A percentile compares a stretch with the other conserved stretches of the same genome.
These are phyloP conservation scores for Mystacides longicornis DNA, from an alignment of 2,888 invertebrate species.

Conservation along the genomic window DNA sequence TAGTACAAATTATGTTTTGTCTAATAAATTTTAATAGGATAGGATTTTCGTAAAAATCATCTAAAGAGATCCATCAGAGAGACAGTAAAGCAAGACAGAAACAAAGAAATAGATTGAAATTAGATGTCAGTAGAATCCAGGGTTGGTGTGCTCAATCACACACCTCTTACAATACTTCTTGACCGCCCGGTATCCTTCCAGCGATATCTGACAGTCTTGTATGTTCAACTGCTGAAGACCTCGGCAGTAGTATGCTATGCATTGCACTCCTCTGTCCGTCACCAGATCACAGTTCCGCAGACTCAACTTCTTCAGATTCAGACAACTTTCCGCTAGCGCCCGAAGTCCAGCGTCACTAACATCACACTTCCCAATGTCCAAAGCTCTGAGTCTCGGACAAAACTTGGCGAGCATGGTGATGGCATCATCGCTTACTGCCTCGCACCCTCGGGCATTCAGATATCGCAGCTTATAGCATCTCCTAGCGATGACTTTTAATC, in stretches of 20 bases:
- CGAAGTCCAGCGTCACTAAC: constrained; percentile 83
- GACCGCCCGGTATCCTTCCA: constrained; percentile 83
- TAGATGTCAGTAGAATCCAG: constrained; percentile 69
- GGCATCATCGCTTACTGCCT: constrained; percentile 89
- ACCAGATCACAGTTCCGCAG: constrained; percentile 86
- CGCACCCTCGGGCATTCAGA: constrained; percentile 86
- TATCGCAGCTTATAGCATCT: constrained; percentile 85
- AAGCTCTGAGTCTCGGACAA: constrained; percentile 76
- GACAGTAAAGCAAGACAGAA: too few relatives aligned
- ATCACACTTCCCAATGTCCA: constrained; percentile 91
- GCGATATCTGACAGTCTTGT: constrained; percentile 85
- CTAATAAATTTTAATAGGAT: too few relatives aligned
- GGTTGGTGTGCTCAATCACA: constrained; percentile 92
- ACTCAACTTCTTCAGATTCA: constrained; percentile 83
- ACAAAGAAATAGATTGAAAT: too few relatives aligned
- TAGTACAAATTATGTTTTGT: too few relatives aligned
- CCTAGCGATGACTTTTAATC: constrained; percentile 76
- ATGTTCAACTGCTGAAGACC: constrained; percentile 88
- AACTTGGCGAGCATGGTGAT: constrained; percentile 79
- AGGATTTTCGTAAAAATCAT: too few relatives aligned
- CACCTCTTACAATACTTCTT: constrained; percentile 89
- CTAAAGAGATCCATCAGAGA: too few relatives aligned
- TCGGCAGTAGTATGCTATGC: constrained; percentile 82
- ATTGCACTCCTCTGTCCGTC: constrained; percentile 81
- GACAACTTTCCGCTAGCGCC: constrained; percentile 81